Evolutionary conservation across 2,888 invertebrate genomes (phyloP).

Genomic region (Amiota minor): DNA sequence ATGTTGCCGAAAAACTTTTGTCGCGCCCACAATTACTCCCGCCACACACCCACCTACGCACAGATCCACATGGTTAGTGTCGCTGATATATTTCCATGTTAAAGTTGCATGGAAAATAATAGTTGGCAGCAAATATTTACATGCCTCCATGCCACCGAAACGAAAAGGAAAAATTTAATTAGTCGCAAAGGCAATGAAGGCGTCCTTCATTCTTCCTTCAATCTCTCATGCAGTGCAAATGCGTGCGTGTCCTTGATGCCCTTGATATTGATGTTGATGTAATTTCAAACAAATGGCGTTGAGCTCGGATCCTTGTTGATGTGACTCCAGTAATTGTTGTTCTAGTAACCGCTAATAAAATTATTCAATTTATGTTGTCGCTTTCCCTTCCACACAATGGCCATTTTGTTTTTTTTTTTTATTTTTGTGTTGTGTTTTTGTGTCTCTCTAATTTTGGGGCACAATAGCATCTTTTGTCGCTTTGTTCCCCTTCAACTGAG

Average conservation of each 20-base stretch:
- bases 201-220: neutral
- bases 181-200: neutral
- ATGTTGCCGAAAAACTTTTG: constrained; percentile 49
- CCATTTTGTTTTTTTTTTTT: too few relatives aligned
- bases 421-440: too few relatives aligned
- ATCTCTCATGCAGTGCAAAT: neutral
- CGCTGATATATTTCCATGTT: too few relatives aligned
- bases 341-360: constrained; percentile 11
- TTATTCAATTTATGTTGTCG: constrained; percentile 10
- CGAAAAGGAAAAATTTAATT: neutral
- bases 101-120: too few relatives aligned
- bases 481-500: neutral
- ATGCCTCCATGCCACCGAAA: too few relatives aligned
- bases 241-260: constrained; percentile 11
- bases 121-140: neutral
- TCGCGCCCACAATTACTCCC: neutral
- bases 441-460: too few relatives aligned
- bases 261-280: neutral
- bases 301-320: neutral
- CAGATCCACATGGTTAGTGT: neutral
- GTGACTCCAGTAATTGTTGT: neutral
- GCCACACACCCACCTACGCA: neutral
- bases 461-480: neutral
- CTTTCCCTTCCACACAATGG: neutral
- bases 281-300: constrained; percentile 17